phyloP scores from a whole-genome alignment of 2,797 vertebrate genomes.

The Tamandua tetradactyla region DNA sequence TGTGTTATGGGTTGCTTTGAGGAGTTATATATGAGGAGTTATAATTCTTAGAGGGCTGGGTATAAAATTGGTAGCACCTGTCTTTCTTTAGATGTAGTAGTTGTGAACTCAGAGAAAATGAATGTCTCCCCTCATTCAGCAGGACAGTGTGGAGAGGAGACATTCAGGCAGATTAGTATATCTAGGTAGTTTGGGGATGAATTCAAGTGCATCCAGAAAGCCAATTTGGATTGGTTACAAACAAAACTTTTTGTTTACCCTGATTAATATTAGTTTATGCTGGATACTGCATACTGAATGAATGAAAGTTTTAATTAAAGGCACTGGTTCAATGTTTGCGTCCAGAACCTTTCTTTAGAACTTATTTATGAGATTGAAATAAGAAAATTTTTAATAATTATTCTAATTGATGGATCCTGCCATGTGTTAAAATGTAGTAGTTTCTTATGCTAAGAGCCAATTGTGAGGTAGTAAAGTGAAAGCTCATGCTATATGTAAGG shows the following conservation, averaged over 20 bases:
- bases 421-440: not conserved
- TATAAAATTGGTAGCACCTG: not conserved
- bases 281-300: not conserved
- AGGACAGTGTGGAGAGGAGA: not conserved
- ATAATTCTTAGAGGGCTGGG: not conserved
- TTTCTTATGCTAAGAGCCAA: not conserved
- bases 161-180: not conserved
- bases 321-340: not conserved
- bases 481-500: not conserved
- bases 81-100: constrained; percentile 54
- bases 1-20: not conserved
- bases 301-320: constrained; percentile 37
- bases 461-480: not conserved
- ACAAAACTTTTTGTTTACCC: constrained; percentile 6
- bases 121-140: constrained; percentile 20
- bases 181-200: constrained; percentile 11
- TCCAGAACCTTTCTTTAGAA: constrained; percentile 28
- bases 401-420: not conserved
- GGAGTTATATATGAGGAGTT: not conserved
- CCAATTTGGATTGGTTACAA: constrained; percentile 13
- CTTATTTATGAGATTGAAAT: not conserved
- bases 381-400: not conserved
- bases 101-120: constrained; percentile 28
- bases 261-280: constrained; percentile 39
- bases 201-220: constrained; percentile 22